Evolutionary conservation across 2,888 invertebrate species (phyloP).

Genomic region (Troides aeacus): DNA sequence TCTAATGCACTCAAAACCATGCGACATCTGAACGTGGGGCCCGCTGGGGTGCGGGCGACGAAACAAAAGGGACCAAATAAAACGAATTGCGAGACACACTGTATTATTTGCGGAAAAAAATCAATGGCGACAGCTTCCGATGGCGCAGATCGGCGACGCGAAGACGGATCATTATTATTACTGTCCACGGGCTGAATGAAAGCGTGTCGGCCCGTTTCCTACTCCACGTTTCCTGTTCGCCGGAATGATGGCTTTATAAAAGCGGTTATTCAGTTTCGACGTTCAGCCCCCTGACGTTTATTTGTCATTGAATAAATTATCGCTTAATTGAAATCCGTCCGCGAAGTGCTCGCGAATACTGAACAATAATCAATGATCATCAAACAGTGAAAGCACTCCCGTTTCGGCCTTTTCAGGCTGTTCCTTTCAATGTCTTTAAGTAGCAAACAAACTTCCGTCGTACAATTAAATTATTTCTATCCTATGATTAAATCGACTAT

Average conservation of each 20-base stretch:
- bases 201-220: slow-evolving; percentile 60
- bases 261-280: slow-evolving; percentile 66
- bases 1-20: slow-evolving; percentile 77
- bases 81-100: slow-evolving; percentile 54
- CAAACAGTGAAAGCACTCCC: background rate
- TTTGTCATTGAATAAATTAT: slow-evolving; percentile 43
- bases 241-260: slow-evolving; percentile 65
- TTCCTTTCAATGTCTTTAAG: background rate
- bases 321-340: slow-evolving; percentile 19
- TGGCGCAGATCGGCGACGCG: slow-evolving; percentile 60
- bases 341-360: background rate
- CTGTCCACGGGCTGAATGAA: slow-evolving; percentile 57
- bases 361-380: slow-evolving; percentile 1
- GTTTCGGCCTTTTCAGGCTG: background rate
- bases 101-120: slow-evolving; percentile 76
- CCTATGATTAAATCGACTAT: no score
- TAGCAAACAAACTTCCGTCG: no score
- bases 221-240: slow-evolving; percentile 55
- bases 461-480: no score
- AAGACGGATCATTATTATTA: slow-evolving; percentile 74
- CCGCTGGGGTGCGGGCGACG: slow-evolving; percentile 37
- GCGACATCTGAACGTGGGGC: slow-evolving; percentile 52
- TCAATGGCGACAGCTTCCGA: slow-evolving; percentile 75
- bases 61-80: slow-evolving; percentile 41
- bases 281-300: slow-evolving; percentile 43